Evolutionary conservation across 2,888 invertebrate species (phyloP).

Genomic region (Oxyteleia sp.): DNA sequence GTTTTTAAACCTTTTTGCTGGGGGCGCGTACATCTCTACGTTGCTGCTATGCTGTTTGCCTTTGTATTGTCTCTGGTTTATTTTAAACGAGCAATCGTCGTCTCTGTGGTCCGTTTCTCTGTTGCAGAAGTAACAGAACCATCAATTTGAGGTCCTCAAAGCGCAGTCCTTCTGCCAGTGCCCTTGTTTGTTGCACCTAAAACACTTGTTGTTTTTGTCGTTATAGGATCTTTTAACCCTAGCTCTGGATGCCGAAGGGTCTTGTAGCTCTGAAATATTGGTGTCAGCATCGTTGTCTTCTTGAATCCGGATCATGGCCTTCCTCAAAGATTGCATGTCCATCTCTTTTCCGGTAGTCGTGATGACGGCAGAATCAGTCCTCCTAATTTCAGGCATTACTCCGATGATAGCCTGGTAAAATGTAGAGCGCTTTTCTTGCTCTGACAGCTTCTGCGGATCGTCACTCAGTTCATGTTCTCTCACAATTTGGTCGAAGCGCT

Average conservation of each 20-base stretch:
- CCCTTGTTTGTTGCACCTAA: conserved; percentile 56
- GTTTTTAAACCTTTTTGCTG: conserved; percentile 14
- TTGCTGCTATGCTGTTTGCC: background rate
- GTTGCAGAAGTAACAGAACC: conserved; percentile 54
- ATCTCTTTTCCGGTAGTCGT: conserved; percentile 65
- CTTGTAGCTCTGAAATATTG: conserved; percentile 29
- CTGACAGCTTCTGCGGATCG: conserved; percentile 48
- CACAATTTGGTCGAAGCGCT: conserved; percentile 67
- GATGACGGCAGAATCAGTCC: conserved; percentile 58
- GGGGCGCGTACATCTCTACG: conserved; percentile 2
- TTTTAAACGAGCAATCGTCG: conserved; percentile 26
- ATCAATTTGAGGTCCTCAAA: conserved; percentile 8
- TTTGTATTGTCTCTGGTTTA: background rate
- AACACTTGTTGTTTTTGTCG: conserved; percentile 38
- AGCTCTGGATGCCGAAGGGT: background rate
- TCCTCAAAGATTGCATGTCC: conserved; percentile 59
- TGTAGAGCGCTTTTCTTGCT: conserved; percentile 51
- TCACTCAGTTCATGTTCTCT: conserved; percentile 59
- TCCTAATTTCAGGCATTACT: conserved; percentile 60
- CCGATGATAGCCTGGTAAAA: conserved; percentile 71
- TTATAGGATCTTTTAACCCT: background rate
- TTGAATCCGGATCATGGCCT: conserved; percentile 40
- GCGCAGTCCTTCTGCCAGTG: conserved; percentile 54
- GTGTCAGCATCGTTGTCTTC: conserved; percentile 49
- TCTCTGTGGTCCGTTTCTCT: conserved; percentile 36